Base-by-base conservation (phyloP, 92 coral and sea anemone species). In the Epizoanthus illoricatus region DNA sequence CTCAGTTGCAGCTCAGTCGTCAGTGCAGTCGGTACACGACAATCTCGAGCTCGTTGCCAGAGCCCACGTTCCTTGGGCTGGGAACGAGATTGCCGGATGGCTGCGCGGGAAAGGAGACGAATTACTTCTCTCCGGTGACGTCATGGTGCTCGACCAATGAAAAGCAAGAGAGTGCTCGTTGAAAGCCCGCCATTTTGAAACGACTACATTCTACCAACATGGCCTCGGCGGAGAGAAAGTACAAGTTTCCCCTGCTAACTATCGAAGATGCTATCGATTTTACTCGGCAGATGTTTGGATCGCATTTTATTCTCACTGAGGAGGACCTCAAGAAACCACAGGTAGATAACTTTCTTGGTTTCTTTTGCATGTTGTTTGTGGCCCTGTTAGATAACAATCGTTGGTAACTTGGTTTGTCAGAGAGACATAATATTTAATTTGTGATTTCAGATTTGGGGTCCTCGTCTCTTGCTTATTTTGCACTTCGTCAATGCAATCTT, bases 301-400 rank as follows among this genome's bases (percentile, higher is more conserved):
- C 84, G 64, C 87, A 91, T 66, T 87, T 86, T 63, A 55, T 71
- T 23, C 57, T 92, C 10, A 80, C 87, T 28, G 87, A 85, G 54
- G 97, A 92, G 9, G 97, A 90, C 75, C 65, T 92, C 60, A 63
- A 75, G 60, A 86, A 85, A 58, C 97, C 97, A 1, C 94, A 88
- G 90, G 97, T 92, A 86, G 65, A 7, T 28, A 5, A 24, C 0
- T 23, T 40, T 24, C 40, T 65, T 2, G 12, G 70, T 65, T 65
- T 65, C 1, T 36, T 24, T 65, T 65, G 10, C 69, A 36, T 65
- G 39, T 28, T n/a, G 69, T 64, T 64, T n/a, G n/a, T n/a, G n/a
- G n/a, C n/a, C n/a, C n/a, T n/a, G n/a, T n/a, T n/a, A n/a, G n/a
- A n/a, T n/a, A n/a, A n/a, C n/a, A n/a, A n/a, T n/a, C n/a, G n/a